phyloP scores from a whole-genome alignment of 2,888 invertebrate genomes.

The Tetramorium bicarinatum region DNA sequence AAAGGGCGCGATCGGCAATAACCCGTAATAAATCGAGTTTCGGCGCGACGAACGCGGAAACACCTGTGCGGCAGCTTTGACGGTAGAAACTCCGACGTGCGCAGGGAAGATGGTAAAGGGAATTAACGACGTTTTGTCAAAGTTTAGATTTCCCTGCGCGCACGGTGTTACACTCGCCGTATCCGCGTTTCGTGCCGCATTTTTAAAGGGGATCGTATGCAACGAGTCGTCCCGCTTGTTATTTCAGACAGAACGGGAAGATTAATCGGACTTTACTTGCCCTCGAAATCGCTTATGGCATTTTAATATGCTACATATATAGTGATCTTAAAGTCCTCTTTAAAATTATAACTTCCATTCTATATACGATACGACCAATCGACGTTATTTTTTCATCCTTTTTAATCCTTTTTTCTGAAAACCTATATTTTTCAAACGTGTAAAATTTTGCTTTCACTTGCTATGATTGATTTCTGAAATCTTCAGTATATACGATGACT shows the following conservation, averaged over 20 bases:
- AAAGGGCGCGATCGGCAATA: conserved; percentile 42
- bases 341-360: not conserved
- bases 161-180: not conserved
- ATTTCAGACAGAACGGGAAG: not conserved
- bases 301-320: not conserved
- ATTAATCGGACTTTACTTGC: not conserved
- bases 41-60: conserved; percentile 1
- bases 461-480: too few species aligned
- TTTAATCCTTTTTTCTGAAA: too few species aligned
- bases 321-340: not conserved
- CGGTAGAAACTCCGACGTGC: conserved; percentile 15
- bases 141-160: conserved; percentile 40
- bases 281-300: not conserved
- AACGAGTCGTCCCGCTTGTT: conserved; percentile 6
- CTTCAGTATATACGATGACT: too few species aligned
- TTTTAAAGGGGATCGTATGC: conserved; percentile 50
- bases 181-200: conserved; percentile 34
- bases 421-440: too few species aligned
- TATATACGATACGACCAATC: not conserved
- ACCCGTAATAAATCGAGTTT: conserved; percentile 50
- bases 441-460: too few species aligned
- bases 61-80: conserved; percentile 22
- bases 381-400: too few species aligned
- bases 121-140: conserved; percentile 50
- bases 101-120: conserved; percentile 28